These are phyloP conservation scores for Origma solitaria DNA, from an alignment of 2,113 vertebrate species.

Conservation along the genomic window DNA sequence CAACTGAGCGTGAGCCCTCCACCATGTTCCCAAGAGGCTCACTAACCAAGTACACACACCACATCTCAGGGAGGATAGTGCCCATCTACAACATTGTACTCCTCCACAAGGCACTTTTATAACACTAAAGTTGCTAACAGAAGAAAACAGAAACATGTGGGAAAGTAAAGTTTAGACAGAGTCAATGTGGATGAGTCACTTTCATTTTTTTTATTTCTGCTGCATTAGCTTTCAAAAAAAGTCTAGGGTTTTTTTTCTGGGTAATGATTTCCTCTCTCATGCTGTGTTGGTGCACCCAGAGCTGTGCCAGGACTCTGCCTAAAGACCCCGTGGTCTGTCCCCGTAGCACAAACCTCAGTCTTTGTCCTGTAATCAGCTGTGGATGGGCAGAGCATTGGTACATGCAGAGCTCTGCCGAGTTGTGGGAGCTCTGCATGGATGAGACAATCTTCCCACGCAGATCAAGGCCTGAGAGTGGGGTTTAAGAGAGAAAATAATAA, in stretches of 20 bases:
- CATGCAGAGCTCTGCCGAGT: background rate
- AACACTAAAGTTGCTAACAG: background rate
- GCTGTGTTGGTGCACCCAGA: background rate
- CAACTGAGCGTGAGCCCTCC: background rate
- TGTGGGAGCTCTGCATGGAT: background rate
- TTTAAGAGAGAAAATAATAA: conserved; percentile 13
- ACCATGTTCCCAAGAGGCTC: background rate
- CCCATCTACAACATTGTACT: background rate
- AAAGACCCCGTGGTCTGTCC: background rate
- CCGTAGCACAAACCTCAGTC: background rate
- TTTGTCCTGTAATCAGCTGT: background rate
- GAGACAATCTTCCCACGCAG: background rate
- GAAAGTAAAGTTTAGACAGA: background rate
- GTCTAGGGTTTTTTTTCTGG: background rate
- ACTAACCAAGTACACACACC: background rate
- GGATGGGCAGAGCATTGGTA: background rate
- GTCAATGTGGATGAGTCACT: background rate
- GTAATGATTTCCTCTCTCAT: background rate
- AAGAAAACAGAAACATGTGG: background rate
- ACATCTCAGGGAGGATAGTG: background rate
- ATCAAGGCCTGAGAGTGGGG: background rate
- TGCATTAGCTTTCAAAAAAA: background rate
- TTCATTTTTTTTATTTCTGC: background rate
- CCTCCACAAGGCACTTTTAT: background rate
- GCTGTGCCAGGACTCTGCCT: background rate